Evolutionary conservation across 2,113 vertebrate species (phyloP).

Genomic region (Vulpes vulpes): DNA sequence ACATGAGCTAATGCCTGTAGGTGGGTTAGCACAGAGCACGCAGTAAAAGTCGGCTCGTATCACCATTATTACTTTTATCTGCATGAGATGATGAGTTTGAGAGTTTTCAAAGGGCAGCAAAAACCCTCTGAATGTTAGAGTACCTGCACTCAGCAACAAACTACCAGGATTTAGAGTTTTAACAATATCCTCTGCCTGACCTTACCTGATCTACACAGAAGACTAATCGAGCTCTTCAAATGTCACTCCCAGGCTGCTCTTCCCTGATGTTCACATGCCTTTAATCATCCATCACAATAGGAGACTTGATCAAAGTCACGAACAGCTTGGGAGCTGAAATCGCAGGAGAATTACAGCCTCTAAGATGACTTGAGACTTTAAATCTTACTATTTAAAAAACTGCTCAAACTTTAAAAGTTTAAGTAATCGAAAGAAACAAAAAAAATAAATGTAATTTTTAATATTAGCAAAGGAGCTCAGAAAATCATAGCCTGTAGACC

Average conservation of each 20-base stretch:
- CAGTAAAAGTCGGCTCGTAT: neutral
- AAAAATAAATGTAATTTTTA: neutral
- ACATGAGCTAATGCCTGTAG: neutral
- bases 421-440: constrained; percentile 62
- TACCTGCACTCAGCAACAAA: constrained; percentile 46
- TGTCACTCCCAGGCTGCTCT: constrained; percentile 45
- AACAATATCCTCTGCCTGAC: constrained; percentile 67
- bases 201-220: constrained; percentile 71
- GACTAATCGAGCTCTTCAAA: constrained; percentile 83
- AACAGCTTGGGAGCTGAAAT: neutral
- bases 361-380: constrained; percentile 71
- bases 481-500: neutral
- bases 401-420: constrained; percentile 70
- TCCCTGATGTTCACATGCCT: constrained; percentile 76
- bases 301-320: constrained; percentile 73
- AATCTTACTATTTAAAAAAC: constrained; percentile 63
- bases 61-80: neutral
- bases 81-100: neutral
- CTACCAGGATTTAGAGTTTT: constrained; percentile 63
- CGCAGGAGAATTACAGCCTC: constrained; percentile 49
- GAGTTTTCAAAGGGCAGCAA: constrained; percentile 63
- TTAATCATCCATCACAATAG: constrained; percentile 77
- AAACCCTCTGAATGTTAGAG: constrained; percentile 42
- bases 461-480: constrained; percentile 42
- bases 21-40: neutral